Percentiles rank a stretch among this genome's conserved stretches.
Evolutionary conservation across 2,888 invertebrate genomes (phyloP).

Genomic region (Willowsia nigromaculata): DNA sequence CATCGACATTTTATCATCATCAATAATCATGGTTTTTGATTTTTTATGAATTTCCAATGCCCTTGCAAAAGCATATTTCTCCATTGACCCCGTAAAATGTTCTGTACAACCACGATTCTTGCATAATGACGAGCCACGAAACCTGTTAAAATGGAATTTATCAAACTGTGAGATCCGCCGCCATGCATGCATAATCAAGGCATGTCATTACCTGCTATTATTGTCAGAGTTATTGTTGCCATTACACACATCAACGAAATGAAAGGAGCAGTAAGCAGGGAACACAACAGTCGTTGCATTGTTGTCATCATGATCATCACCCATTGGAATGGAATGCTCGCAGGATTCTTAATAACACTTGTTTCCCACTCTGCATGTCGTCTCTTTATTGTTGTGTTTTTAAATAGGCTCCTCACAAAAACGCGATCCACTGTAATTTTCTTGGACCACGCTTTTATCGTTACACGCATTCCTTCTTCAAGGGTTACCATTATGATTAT

Average conservation of each 20-base stretch:
- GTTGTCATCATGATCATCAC: background rate
- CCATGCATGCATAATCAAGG: conserved; percentile 61
- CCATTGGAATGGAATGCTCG: conserved; percentile 27
- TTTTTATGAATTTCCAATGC: background rate
- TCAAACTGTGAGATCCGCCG: conserved; percentile 30
- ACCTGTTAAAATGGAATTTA: conserved; percentile 40
- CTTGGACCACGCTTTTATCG: conserved; percentile 38
- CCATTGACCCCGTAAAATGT: background rate
- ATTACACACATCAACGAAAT: background rate
- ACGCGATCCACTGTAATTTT: conserved; percentile 29
- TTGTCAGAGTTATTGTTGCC: conserved; percentile 27
- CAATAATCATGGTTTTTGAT: background rate
- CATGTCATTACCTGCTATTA: conserved; percentile 62
- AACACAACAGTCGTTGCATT: background rate
- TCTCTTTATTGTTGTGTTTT: conserved; percentile 46
- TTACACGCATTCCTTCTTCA: conserved; percentile 26
- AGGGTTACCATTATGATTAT: conserved; percentile 17
- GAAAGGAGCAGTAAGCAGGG: background rate
- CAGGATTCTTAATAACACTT: conserved; percentile 41
- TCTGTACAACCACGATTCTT: background rate
- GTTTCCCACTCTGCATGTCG: conserved; percentile 61
- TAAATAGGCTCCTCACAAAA: conserved; percentile 15
- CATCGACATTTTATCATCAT: background rate
- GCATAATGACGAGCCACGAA: conserved; percentile 11
- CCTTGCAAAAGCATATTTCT: background rate